Evolutionary conservation across 2,888 invertebrate genomes (phyloP), one percentile per base, ranked within the genome.

Genomic region (Dermolepida albohirtum): DNA sequence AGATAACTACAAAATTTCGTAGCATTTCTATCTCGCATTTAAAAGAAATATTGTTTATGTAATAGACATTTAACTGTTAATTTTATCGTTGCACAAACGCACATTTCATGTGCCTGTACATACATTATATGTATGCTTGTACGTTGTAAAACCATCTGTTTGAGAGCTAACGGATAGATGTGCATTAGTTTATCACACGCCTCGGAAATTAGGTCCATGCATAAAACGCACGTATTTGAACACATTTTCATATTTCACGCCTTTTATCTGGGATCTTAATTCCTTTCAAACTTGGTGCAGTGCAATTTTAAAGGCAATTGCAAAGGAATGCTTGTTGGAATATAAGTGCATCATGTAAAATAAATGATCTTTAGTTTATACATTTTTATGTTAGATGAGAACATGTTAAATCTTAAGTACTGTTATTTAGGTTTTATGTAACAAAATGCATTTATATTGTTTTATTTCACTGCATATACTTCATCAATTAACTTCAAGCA

Each of bases 61-160:
- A 57, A 57, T 41, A 57, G 43, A 57, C 43, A 43, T 27, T 43
- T 41, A 27, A 41, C 43, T 57, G 57, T 57, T 57, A 43, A 57
- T 57, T 39, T 57, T 57, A 57, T 27, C 41, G 22, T 57, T 55
- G 11, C 17, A 22, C 41, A 55, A 55, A 55, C 14, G 17, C 16
- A 55, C 40, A 55, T 55, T 55, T 55, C 22, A 57, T 57, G n/a
- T 43, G 57, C 43, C 43, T 4, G 22, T 41, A 43, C 34, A 34
- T 34, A 34, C 6, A 5, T 29, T 6, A 29, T 29, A 29, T n/a
- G n/a, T 34, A 34, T 34, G 34, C 1, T 5, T 7, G 34, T 34
- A 57, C 43, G 27, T 43, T 57, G n/a, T 27, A 57, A 17, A 57
- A 43, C 57, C 57, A 43, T 57, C 27, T 57, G 57, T 57, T 27